Percentiles rank a stretch among this genome's conserved stretches.
These are phyloP conservation scores for Sarcophaga carnaria DNA, from an alignment of 2,888 invertebrate species.

Conservation along the genomic window DNA sequence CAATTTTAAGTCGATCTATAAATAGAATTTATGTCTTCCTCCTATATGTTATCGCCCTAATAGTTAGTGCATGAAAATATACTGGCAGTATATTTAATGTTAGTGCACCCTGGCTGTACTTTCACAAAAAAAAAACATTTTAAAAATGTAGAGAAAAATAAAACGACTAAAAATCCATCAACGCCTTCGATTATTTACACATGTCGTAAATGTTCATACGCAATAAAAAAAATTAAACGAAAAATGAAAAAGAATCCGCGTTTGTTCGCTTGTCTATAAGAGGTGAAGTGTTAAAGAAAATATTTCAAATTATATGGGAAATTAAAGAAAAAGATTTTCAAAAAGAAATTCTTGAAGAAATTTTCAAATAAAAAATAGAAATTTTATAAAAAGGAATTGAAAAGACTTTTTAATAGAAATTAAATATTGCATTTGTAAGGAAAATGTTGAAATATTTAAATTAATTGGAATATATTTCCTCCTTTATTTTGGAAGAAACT, in stretches of 20 bases:
- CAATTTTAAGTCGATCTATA: too few species aligned
- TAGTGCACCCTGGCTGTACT: conserved; percentile 23
- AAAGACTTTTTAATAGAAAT: too few species aligned
- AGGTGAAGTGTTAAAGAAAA: conserved; percentile 59
- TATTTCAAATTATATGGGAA: conserved; percentile 56
- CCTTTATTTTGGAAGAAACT: too few species aligned
- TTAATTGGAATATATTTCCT: too few species aligned
- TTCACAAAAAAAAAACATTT: conserved; percentile 42
- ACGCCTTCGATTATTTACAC: conserved; percentile 64
- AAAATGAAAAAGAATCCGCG: neutral
- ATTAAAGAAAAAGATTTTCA: neutral
- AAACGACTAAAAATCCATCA: conserved; percentile 58
- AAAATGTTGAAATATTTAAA: too few species aligned
- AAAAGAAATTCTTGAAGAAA: neutral
- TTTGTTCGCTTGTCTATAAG: neutral
- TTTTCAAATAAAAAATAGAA: too few species aligned
- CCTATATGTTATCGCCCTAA: conserved; percentile 6
- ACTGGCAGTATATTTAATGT: neutral
- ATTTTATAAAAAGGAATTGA: too few species aligned
- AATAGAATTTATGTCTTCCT: neutral
- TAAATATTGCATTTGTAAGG: too few species aligned
- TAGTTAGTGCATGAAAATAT: neutral
- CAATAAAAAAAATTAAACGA: neutral
- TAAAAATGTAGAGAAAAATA: conserved; percentile 23
- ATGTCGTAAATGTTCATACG: conserved; percentile 39